These are phyloP conservation scores for Otocyon megalotis DNA, from an alignment of 2,113 vertebrate genomes.

Conservation along the genomic window DNA sequence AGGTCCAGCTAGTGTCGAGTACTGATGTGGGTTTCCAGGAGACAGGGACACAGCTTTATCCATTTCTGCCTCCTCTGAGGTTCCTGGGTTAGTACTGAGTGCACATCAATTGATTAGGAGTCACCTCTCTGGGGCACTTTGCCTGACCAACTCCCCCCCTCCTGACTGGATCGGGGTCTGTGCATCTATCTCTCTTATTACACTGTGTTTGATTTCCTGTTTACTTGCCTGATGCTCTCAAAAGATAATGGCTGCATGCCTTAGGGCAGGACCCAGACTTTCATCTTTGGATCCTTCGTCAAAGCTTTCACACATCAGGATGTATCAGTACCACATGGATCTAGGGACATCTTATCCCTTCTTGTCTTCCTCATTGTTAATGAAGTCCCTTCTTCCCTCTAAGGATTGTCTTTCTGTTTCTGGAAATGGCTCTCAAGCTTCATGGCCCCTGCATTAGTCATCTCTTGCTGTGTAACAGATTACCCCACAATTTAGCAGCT, in stretches of 20 bases:
- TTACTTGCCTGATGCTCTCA: background rate
- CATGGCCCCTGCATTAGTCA: background rate
- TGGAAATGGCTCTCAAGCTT: background rate
- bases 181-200: accelerated
- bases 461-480: background rate
- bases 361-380: background rate
- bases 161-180: background rate
- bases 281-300: background rate
- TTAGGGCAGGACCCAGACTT: background rate
- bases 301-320: background rate
- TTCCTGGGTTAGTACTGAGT: background rate
- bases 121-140: background rate
- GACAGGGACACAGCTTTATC: background rate
- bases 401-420: background rate
- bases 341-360: background rate
- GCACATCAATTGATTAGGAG: background rate
- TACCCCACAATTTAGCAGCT: background rate
- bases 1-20: background rate
- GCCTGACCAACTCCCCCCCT: background rate
- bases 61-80: background rate
- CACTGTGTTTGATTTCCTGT: conserved; percentile 50
- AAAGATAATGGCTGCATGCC: background rate
- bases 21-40: background rate
- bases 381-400: background rate
- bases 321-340: background rate